Evolutionary conservation across 2,113 vertebrate species (phyloP).

Genomic region (Cariama cristata): DNA sequence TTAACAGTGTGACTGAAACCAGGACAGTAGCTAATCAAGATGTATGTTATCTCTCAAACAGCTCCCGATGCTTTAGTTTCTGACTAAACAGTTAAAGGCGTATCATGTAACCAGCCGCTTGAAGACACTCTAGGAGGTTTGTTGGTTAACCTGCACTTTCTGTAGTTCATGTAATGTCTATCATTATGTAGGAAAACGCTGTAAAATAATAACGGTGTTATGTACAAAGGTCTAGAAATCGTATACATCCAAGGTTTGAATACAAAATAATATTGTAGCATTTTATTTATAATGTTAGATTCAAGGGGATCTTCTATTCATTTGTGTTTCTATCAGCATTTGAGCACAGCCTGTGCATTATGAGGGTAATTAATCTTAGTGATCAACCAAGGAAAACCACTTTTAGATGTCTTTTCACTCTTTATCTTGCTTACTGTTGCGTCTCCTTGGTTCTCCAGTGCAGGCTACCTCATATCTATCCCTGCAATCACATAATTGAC

Average conservation of each 20-base stretch:
- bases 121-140: background rate
- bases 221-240: background rate
- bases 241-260: background rate
- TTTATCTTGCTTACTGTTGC: background rate
- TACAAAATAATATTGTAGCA: background rate
- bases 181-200: background rate
- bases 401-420: background rate
- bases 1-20: background rate
- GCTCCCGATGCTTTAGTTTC: background rate
- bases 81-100: background rate
- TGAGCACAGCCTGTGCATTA: background rate
- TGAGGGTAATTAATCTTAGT: background rate
- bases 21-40: background rate
- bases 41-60: background rate
- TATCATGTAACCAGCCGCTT: background rate
- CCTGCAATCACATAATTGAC: background rate
- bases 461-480: background rate
- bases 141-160: background rate
- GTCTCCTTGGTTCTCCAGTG: background rate
- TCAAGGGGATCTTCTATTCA: background rate
- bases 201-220: background rate
- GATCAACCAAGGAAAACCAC: background rate
- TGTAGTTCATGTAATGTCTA: background rate
- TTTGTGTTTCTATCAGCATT: background rate
- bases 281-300: background rate